Conservation (phyloP, 2,113 vertebrate species). For the Apaloderma vittatum region DNA sequence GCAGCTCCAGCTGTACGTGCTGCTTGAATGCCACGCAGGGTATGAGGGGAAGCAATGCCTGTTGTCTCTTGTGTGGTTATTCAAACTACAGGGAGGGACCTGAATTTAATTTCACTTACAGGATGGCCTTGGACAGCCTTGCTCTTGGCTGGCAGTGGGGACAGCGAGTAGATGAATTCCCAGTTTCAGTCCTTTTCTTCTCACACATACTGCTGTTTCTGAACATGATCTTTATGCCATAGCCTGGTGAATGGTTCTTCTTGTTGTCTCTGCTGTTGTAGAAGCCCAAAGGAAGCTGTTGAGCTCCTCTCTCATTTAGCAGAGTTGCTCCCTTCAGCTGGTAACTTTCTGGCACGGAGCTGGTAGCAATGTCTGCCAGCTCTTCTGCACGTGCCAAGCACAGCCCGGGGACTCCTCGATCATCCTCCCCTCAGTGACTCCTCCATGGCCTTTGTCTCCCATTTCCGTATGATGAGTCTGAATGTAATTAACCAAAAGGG, state of each 20-base stretch:
- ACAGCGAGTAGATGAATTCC: neutral
- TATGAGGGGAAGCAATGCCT: neutral
- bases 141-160: neutral
- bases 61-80: neutral
- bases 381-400: neutral
- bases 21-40: neutral
- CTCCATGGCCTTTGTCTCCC: neutral
- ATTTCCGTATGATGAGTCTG: neutral
- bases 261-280: neutral
- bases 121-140: neutral
- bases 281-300: neutral
- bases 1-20: neutral
- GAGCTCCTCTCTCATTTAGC: neutral
- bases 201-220: neutral
- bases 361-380: neutral
- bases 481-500: neutral
- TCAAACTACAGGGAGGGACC: neutral
- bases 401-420: fast-evolving
- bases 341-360: neutral
- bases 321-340: neutral
- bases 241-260: neutral
- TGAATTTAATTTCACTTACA: neutral
- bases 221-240: neutral
- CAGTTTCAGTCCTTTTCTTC: neutral
- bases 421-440: neutral